A percentile compares a stretch with the other conserved stretches of the same genome.
Evolutionary conservation across 1,140 invertebrate species (phyloP).

Genomic region (Tetramorium parvispinum): DNA sequence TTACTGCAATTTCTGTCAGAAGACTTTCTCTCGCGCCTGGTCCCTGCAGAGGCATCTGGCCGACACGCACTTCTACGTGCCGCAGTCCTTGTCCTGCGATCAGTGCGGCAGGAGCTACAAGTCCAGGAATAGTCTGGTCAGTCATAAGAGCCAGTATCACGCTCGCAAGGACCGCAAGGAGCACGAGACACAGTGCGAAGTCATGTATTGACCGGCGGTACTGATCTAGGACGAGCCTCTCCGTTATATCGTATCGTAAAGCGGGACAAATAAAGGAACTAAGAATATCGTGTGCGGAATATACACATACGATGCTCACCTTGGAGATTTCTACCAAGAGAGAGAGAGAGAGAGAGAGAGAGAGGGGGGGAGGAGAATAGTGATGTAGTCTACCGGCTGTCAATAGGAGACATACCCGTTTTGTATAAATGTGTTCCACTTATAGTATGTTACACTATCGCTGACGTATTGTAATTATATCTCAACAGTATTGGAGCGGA

Average conservation of each 20-base stretch:
- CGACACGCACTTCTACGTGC: slow-evolving; percentile 86
- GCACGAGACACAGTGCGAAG: slow-evolving; percentile 70
- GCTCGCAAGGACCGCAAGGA: slow-evolving; percentile 81
- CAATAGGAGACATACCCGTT: neutral
- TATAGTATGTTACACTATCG: neutral
- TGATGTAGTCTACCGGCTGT: slow-evolving; percentile 1
- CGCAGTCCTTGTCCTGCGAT: slow-evolving; percentile 85
- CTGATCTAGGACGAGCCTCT: slow-evolving; percentile 1
- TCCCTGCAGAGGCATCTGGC: slow-evolving; percentile 86
- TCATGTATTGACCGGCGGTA: slow-evolving; percentile 68
- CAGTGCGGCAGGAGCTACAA: slow-evolving; percentile 86
- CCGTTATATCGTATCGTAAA: slow-evolving; percentile 3
- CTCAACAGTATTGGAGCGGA: slow-evolving; percentile 40
- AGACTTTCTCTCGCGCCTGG: slow-evolving; percentile 86
- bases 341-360: neutral
- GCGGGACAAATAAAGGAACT: neutral
- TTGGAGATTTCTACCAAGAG: neutral
- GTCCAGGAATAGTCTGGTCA: slow-evolving; percentile 86
- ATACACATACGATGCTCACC: neutral
- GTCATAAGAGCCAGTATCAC: slow-evolving; percentile 87
- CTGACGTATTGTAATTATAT: slow-evolving; percentile 38
- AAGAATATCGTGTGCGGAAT: neutral
- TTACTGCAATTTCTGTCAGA: slow-evolving; percentile 85
- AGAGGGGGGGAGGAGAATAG: neutral
- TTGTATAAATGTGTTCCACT: slow-evolving; percentile 11